phyloP scores from a whole-genome alignment of 2,797 vertebrate species.

The Poeciliopsis infans region DNA sequence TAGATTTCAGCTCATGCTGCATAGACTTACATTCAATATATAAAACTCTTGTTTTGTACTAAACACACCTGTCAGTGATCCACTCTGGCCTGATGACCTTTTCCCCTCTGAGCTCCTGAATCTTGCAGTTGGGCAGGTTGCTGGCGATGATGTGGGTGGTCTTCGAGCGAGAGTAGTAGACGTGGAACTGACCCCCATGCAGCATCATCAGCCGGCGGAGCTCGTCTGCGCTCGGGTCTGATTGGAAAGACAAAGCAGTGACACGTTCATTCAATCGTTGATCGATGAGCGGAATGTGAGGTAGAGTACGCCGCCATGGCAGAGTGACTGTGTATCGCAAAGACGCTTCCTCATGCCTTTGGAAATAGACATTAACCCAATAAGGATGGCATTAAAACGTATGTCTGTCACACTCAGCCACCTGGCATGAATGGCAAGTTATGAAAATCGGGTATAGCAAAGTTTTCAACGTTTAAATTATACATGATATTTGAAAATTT shows the following conservation, averaged over 20 bases:
- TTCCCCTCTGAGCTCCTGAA: conserved; percentile 91
- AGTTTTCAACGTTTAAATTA: not conserved
- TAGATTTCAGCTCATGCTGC: not conserved
- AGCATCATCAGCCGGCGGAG: conserved; percentile 95
- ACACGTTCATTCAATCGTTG: not conserved
- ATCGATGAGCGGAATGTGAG: not conserved
- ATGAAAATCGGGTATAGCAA: not conserved
- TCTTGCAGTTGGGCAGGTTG: conserved; percentile 95
- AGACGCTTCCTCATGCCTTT: not conserved
- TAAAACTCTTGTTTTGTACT: not conserved
- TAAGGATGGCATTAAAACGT: not conserved
- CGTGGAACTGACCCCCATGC: conserved; percentile 94
- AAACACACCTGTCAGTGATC: conserved; percentile 93
- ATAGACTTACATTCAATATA: not conserved
- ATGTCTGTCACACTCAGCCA: not conserved
- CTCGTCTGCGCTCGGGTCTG: conserved; percentile 95
- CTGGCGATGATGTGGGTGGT: conserved; percentile 97
- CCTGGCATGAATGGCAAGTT: not conserved
- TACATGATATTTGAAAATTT: not conserved
- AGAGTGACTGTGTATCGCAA: too few relatives aligned
- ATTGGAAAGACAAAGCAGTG: conserved; percentile 15
- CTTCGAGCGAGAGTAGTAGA: conserved; percentile 94
- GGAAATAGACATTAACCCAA: not conserved
- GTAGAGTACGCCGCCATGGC: not conserved
- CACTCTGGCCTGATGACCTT: conserved; percentile 95